Base-by-base conservation (phyloP, 2,113 vertebrate species). In the Morone chrysops region DNA sequence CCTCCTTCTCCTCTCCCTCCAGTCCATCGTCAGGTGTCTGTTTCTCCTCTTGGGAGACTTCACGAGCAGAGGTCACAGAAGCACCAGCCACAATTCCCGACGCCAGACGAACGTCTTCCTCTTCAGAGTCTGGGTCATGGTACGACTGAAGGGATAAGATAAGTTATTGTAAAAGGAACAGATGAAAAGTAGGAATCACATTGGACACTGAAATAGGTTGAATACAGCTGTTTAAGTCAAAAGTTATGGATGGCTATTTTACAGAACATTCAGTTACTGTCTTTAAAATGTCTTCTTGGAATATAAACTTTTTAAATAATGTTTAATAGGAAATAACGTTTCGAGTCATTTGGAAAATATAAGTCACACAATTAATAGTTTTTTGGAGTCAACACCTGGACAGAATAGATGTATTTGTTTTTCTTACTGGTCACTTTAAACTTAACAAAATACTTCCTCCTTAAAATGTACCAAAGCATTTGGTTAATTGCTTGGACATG, bases 101-200 rank as follows among this genome's bases (percentile, higher is more conserved):
- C 59, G 91, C 86, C 22, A 95, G 70, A 48, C 92, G 94, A 47
- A 92, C 92, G 14, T 96, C 96, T 81, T 97, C 96, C 20, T 97
- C 96, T 1, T 97, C 94, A 13, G 89, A 81, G 1, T 91, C 91
- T 41, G 91, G 90, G n/a, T 93, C 93, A 59, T 91, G 92, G 68
- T 92, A 93, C 11, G 92, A 93, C 93, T 94, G 48, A 7, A 38
- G 57, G 40, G n/a, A 80, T 0, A 45, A 67, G 70, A n/a, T 4
- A 53, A 16, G 16, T 78, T 31, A 41, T 20, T 40, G 4, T 43
- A 51, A 40, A 40, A 83, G 0, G 0, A 57, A 40, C 11, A 10
- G 4, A 36, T 62, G 1, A 73, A 45, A 56, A 2, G 1, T 11
- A 25, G 13, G 2, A 61, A 0, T 10, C 1, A 0, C 6, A 31